Evolutionary conservation across 1,140 invertebrate genomes (phyloP).

Genomic region (Formica exsecta): DNA sequence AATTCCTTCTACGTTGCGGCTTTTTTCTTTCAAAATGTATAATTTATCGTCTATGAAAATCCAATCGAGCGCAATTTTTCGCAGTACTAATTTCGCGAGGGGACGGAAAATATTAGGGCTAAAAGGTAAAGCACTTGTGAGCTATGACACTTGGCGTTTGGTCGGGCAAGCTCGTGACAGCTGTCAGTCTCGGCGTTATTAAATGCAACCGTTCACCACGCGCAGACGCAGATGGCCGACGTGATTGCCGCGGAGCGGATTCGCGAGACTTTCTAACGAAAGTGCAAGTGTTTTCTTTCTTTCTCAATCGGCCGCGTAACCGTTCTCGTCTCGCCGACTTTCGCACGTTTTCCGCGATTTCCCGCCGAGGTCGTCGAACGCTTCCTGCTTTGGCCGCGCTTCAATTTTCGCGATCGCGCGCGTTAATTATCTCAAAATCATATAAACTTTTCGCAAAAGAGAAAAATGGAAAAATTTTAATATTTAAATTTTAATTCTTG

Average conservation of each 20-base stretch:
- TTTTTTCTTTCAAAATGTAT: background rate
- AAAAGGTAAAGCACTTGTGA: constrained; percentile 33
- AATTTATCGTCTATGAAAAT: background rate
- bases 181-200: constrained; percentile 3
- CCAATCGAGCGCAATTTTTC: background rate
- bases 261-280: constrained; percentile 85
- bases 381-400: constrained; percentile 60
- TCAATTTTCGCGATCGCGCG: constrained; percentile 25
- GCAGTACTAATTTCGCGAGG: background rate
- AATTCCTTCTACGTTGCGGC: too few species aligned
- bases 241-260: constrained; percentile 80
- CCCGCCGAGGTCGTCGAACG: constrained; percentile 73
- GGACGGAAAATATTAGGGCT: constrained; percentile 51
- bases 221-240: constrained; percentile 50
- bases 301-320: constrained; percentile 80
- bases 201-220: constrained; percentile 60
- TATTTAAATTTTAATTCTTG: background rate
- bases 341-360: constrained; percentile 83
- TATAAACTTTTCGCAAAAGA: background rate
- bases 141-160: constrained; percentile 68
- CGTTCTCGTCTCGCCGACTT: constrained; percentile 73
- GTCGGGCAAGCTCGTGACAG: constrained; percentile 57
- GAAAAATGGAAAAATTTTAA: background rate
- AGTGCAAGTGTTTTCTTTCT: constrained; percentile 86
- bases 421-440: background rate